Evolutionary conservation across 1,140 invertebrate genomes (phyloP).

Genomic region (Ceratina australensis): DNA sequence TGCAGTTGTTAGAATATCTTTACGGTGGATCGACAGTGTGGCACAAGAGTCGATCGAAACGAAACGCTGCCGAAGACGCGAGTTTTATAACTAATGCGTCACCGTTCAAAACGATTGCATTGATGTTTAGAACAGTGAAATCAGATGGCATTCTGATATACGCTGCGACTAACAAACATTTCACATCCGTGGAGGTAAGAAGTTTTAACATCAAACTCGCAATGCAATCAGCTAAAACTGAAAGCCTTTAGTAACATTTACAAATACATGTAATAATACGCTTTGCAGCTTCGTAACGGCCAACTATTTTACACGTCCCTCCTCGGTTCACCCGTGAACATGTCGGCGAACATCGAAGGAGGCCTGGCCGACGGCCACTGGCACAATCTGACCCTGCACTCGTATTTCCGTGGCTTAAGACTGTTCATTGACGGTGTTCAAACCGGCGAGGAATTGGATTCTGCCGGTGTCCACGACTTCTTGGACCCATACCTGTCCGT

Average conservation of each 20-base stretch:
- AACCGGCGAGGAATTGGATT: slow-evolving; percentile 91
- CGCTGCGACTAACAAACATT: slow-evolving; percentile 92
- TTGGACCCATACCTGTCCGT: slow-evolving; percentile 92
- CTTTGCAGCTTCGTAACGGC: slow-evolving; percentile 81
- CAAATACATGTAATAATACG: slow-evolving; percentile 1
- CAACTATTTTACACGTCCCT: slow-evolving; percentile 88
- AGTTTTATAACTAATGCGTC: slow-evolving; percentile 64
- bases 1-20: slow-evolving; percentile 89
- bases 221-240: too few species aligned
- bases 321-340: slow-evolving; percentile 88
- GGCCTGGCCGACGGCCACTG: slow-evolving; percentile 89
- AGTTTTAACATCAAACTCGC: neutral
- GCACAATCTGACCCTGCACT: slow-evolving; percentile 90
- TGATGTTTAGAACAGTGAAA: slow-evolving; percentile 90
- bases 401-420: slow-evolving; percentile 84
- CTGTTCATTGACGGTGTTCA: slow-evolving; percentile 85
- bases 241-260: neutral
- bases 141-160: slow-evolving; percentile 89
- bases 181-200: slow-evolving; percentile 88
- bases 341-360: slow-evolving; percentile 83
- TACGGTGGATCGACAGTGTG: slow-evolving; percentile 87
- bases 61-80: slow-evolving; percentile 51
- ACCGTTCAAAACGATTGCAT: slow-evolving; percentile 85
- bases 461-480: slow-evolving; percentile 92
- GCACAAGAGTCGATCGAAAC: slow-evolving; percentile 78